Evolutionary conservation across 2,888 invertebrate genomes (phyloP).

Genomic region (Brachylomia viminalis): DNA sequence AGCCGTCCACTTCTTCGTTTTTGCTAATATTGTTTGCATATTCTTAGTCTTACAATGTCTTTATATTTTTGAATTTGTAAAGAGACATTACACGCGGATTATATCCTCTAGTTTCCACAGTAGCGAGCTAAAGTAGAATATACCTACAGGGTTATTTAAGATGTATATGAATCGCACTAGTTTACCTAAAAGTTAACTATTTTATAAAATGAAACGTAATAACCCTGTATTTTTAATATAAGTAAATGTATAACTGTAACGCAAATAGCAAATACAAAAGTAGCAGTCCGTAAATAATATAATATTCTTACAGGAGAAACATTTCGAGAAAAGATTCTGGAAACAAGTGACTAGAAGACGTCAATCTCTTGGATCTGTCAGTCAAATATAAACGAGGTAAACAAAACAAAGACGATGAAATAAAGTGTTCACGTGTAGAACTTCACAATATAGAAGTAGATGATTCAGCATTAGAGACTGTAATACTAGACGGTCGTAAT

Average conservation of each 20-base stretch:
- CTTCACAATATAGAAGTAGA: conserved; percentile 59
- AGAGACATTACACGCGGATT: conserved; percentile 49
- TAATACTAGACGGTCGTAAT: conserved; percentile 52
- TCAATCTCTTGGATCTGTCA: conserved; percentile 89
- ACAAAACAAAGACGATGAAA: conserved; percentile 59
- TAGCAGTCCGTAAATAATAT: conserved; percentile 62
- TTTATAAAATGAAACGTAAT: conserved; percentile 37
- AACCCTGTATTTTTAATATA: conserved; percentile 58
- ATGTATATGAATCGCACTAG: neutral
- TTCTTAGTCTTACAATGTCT: conserved; percentile 50
- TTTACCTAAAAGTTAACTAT: neutral
- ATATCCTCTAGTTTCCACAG: conserved; percentile 50
- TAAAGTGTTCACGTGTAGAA: conserved; percentile 74
- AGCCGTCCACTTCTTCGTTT: conserved; percentile 55
- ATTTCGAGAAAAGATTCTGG: conserved; percentile 94
- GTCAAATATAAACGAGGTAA: conserved; percentile 81
- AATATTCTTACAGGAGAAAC: conserved; percentile 92
- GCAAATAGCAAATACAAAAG: conserved; percentile 4
- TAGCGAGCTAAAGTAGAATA: conserved; percentile 43
- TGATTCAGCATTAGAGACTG: conserved; percentile 58
- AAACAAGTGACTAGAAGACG: conserved; percentile 94
- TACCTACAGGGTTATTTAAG: conserved; percentile 62
- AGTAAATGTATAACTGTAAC: conserved; percentile 15
- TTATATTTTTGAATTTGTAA: conserved; percentile 32
- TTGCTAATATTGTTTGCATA: conserved; percentile 62